These are phyloP conservation scores for Campylomormyrus tamandua DNA, from an alignment of 2,113 vertebrate genomes.

Conservation along the genomic window DNA sequence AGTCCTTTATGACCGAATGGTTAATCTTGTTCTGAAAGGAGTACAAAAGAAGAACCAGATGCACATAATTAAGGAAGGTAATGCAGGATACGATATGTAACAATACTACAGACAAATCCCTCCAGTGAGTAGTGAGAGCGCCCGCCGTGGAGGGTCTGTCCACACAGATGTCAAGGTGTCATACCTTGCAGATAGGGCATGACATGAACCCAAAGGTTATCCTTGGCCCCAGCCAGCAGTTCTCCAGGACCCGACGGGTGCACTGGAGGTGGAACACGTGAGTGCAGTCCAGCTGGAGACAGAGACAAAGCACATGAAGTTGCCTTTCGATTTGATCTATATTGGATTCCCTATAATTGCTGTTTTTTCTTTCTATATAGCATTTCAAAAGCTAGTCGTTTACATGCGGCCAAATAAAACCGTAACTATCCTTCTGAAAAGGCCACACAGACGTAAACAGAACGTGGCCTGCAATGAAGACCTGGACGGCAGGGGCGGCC, in stretches of 20 bases:
- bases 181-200: constrained; percentile 98
- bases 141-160: not conserved
- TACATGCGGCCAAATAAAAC: not conserved
- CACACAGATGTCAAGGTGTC: not conserved
- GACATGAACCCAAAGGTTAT: constrained; percentile 98
- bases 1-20: constrained; percentile 90
- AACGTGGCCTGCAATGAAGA: constrained; percentile 31
- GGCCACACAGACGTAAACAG: not conserved
- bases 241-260: constrained; percentile 89
- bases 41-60: constrained; percentile 33
- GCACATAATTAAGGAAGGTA: not conserved
- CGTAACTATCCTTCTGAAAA: not conserved
- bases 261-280: constrained; percentile 97
- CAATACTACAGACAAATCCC: not conserved
- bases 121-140: not conserved
- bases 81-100: not conserved
- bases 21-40: constrained; percentile 91
- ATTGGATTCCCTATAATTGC: not conserved
- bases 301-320: not conserved
- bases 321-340: not conserved
- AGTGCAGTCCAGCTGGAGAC: constrained; percentile 85
- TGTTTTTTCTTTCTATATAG: not conserved
- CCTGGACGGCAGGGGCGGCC: constrained; percentile 94
- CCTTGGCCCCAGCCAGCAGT: constrained; percentile 93
- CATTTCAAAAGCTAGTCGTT: not conserved